Evolutionary conservation across 2,113 vertebrate genomes (phyloP).

Genomic region (Malurus elegans): DNA sequence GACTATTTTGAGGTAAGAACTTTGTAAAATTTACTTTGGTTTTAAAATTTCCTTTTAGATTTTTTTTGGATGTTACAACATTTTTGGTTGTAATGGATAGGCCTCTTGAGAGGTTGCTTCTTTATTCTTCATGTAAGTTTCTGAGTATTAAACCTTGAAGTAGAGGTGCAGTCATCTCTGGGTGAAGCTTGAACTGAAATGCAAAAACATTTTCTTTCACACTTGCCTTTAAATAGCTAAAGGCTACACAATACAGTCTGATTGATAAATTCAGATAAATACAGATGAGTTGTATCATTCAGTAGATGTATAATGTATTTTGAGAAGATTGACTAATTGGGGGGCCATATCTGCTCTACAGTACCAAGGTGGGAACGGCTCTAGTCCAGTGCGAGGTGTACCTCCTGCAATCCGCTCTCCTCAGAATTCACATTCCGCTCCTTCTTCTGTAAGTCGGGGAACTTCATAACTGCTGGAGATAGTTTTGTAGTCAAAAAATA

Average conservation of each 20-base stretch:
- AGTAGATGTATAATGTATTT: background rate
- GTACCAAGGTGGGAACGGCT: conserved; percentile 97
- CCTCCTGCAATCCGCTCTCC: conserved; percentile 93
- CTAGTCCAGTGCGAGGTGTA: conserved; percentile 93
- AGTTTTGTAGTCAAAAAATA: background rate
- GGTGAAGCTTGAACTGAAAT: background rate
- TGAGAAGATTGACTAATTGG: background rate
- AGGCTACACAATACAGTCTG: background rate
- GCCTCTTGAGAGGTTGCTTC: background rate
- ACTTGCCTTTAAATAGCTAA: background rate
- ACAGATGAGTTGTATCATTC: background rate
- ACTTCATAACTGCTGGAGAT: background rate
- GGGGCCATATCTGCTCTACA: conserved; percentile 19
- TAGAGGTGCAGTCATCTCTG: background rate
- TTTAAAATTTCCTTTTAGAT: background rate
- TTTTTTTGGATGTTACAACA: background rate
- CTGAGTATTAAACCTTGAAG: background rate
- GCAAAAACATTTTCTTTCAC: background rate
- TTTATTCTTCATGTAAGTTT: background rate
- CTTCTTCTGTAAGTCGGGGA: conserved; percentile 86
- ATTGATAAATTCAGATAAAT: background rate
- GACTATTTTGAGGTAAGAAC: conserved; percentile 98
- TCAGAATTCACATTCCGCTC: conserved; percentile 96
- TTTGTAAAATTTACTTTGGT: background rate
- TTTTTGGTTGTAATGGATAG: background rate